Evolutionary conservation across 2,888 invertebrate species (phyloP).

Genomic region (Melipona bicolor): DNA sequence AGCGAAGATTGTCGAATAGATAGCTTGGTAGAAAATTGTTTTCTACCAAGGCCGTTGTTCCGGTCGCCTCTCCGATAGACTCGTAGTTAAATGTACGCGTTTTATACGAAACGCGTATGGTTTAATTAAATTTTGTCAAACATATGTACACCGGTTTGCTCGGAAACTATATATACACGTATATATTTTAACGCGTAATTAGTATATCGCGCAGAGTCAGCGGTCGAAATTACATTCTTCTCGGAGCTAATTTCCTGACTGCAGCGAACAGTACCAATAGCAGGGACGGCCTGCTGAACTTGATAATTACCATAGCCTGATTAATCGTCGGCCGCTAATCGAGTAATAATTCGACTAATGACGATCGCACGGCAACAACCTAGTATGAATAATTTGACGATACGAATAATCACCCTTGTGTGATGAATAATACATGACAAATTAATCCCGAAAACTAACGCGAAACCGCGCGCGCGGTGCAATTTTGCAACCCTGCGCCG

Average conservation of each 20-base stretch:
- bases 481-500: constrained; percentile 47
- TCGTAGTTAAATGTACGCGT: neutral
- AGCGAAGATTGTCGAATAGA: neutral
- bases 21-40: neutral
- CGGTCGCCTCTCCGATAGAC: neutral
- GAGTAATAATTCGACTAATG: constrained; percentile 71
- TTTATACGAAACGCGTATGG: neutral
- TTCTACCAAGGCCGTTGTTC: too few relatives aligned
- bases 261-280: constrained; percentile 31
- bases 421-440: constrained; percentile 68
- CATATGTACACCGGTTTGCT: neutral
- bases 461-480: constrained; percentile 17
- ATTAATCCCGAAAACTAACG: constrained; percentile 69
- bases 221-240: constrained; percentile 61
- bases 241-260: constrained; percentile 50
- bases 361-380: constrained; percentile 65
- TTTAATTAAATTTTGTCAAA: constrained; percentile 48
- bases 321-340: constrained; percentile 69
- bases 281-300: constrained; percentile 44
- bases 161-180: neutral
- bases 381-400: constrained; percentile 65
- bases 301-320: constrained; percentile 67
- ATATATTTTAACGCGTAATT: constrained; percentile 52
- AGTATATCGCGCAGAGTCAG: constrained; percentile 35
- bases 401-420: constrained; percentile 47